Conservation (phyloP, 1,140 invertebrate genomes). For the Nylanderia fulva region DNA sequence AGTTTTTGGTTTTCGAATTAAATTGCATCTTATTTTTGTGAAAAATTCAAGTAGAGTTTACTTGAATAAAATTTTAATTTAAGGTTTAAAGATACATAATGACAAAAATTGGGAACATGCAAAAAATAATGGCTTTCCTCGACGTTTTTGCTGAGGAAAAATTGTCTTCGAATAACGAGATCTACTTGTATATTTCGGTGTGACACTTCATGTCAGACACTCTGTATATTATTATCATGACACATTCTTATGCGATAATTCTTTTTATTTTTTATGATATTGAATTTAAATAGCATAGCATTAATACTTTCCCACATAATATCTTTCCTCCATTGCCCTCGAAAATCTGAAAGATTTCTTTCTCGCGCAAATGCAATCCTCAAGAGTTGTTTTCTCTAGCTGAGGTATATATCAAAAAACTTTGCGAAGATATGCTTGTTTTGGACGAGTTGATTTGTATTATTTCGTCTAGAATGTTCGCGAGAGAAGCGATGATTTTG, state of each 20-base stretch:
- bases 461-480: conserved; percentile 14
- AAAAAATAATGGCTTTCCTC: too few relatives aligned
- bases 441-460: conserved; percentile 45
- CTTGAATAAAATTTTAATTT: too few relatives aligned
- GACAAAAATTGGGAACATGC: too few relatives aligned
- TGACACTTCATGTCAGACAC: too few relatives aligned
- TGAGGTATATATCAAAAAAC: not conserved
- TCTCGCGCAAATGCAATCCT: not conserved
- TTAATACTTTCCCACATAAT: not conserved
- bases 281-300: not conserved
- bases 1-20: too few relatives aligned
- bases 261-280: too few relatives aligned
- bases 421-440: conserved; percentile 31
- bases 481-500: conserved; percentile 36
- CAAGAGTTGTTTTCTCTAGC: not conserved
- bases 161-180: too few relatives aligned
- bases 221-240: not conserved
- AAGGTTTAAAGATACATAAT: too few relatives aligned
- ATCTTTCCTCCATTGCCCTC: not conserved
- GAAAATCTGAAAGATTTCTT: conserved; percentile 14
- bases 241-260: not conserved
- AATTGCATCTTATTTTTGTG: too few relatives aligned
- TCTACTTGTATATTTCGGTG: too few relatives aligned
- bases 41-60: too few relatives aligned
- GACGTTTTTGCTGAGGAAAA: too few relatives aligned